phyloP scores from a whole-genome alignment of 2,888 invertebrate species.

The Pachycephus smyrnensis region DNA sequence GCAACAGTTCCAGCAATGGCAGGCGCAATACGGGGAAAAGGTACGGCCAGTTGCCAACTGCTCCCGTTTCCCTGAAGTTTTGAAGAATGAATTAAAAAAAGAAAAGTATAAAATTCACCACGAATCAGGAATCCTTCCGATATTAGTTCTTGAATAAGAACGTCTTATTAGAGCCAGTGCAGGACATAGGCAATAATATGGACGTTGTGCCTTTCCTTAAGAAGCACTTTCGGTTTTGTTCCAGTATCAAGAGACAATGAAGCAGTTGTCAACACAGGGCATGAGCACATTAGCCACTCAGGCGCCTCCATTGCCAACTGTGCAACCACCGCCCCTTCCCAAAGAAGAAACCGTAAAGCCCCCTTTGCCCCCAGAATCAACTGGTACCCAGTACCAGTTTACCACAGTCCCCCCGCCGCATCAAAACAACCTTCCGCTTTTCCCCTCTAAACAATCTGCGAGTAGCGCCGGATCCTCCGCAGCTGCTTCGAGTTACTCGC shows the following conservation, averaged over 20 bases:
- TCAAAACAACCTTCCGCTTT: conserved; percentile 59
- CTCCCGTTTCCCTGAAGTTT: not conserved
- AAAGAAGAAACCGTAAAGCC: conserved; percentile 66
- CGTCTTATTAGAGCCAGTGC: not conserved
- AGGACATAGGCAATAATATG: not conserved
- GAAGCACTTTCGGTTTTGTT: conserved; percentile 47
- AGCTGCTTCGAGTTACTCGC: conserved; percentile 41
- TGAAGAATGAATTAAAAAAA: not conserved
- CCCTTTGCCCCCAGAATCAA: conserved; percentile 66
- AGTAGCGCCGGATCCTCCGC: conserved; percentile 33
- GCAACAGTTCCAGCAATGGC: conserved; percentile 82
- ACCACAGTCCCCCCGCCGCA: conserved; percentile 57
- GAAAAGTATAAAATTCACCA: not conserved
- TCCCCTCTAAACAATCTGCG: conserved; percentile 47
- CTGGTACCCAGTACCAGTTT: conserved; percentile 62
- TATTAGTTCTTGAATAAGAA: not conserved
- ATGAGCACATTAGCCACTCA: conserved; percentile 45
- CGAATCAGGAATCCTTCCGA: not conserved
- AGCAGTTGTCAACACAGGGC: conserved; percentile 55
- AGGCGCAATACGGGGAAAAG: conserved; percentile 81
- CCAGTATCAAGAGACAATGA: conserved; percentile 71
- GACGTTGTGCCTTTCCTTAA: not conserved
- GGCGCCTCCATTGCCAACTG: conserved; percentile 58
- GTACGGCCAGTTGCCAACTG: conserved; percentile 61
- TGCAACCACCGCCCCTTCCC: conserved; percentile 58